phyloP scores from a whole-genome alignment of 2,888 invertebrate genomes.

The Isoperla grammatica region DNA sequence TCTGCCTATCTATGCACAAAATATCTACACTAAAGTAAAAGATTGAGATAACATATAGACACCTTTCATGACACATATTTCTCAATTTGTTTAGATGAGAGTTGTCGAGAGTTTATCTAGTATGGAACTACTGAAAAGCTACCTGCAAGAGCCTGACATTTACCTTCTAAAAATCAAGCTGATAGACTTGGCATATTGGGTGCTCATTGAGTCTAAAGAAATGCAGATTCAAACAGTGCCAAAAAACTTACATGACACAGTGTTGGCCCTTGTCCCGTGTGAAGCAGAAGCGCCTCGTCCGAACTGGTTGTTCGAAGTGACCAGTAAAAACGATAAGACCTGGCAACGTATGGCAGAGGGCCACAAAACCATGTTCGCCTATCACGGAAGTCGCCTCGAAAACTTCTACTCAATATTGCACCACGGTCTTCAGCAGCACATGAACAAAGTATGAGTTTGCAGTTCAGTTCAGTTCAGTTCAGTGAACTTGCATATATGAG shows the following conservation, averaged over 20 bases:
- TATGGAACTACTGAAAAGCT: conserved; percentile 48
- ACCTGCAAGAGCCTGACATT: conserved; percentile 43
- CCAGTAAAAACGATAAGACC: conserved; percentile 51
- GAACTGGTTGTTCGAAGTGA: conserved; percentile 64
- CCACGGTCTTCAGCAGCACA: conserved; percentile 68
- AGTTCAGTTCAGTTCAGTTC: too few species aligned
- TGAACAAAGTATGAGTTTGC: conserved; percentile 51
- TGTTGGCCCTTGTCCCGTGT: conserved; percentile 50
- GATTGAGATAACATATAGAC: neutral
- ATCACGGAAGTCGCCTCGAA: conserved; percentile 74
- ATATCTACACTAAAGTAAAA: neutral
- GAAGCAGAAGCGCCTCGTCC: conserved; percentile 47
- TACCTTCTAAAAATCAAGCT: conserved; percentile 47
- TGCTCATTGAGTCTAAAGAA: conserved; percentile 55
- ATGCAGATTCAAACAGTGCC: conserved; percentile 54
- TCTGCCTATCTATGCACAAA: neutral
- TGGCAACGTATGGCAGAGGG: conserved; percentile 52
- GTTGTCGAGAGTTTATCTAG: conserved; percentile 54
- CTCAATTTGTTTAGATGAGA: conserved; percentile 47
- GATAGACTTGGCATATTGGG: conserved; percentile 60
- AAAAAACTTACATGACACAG: conserved; percentile 49
- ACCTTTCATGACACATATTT: conserved; percentile 30
- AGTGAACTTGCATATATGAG: too few species aligned
- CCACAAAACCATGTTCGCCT: conserved; percentile 60
- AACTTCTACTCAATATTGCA: conserved; percentile 76